Evolutionary conservation across 2,113 vertebrate genomes (phyloP).

Genomic region (Lycocorax pyrrhopterus): DNA sequence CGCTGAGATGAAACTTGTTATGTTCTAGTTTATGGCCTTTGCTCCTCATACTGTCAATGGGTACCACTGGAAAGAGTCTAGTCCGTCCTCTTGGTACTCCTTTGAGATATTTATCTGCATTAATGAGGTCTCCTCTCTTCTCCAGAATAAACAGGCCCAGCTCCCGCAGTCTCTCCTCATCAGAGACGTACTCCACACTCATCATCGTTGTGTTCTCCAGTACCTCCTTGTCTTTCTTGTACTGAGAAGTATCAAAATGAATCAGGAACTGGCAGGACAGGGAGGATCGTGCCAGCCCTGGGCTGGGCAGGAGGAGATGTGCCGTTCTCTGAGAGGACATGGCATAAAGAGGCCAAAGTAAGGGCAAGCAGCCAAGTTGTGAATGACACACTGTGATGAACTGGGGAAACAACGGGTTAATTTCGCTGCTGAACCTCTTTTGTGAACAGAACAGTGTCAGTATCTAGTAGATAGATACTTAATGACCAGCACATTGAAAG

Average conservation of each 20-base stretch:
- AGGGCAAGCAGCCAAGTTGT: accelerated
- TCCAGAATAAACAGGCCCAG: background rate
- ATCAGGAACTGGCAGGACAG: too few relatives aligned
- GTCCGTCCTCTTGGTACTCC: background rate
- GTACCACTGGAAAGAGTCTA: background rate
- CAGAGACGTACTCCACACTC: background rate
- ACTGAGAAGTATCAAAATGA: background rate
- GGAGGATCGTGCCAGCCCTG: accelerated
- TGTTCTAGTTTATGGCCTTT: background rate
- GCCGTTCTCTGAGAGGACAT: accelerated
- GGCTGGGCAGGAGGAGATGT: background rate
- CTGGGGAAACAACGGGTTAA: background rate
- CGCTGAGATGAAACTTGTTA: background rate
- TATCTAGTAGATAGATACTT: background rate
- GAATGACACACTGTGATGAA: too few relatives aligned
- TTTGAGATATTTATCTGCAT: background rate
- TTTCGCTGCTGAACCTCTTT: background rate
- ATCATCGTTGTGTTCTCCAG: background rate
- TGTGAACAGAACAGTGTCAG: background rate
- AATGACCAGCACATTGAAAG: background rate
- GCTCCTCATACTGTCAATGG: accelerated
- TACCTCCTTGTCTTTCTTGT: background rate
- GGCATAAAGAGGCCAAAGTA: background rate
- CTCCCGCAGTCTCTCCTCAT: accelerated
- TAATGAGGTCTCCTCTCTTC: background rate